Evolutionary conservation across 1,140 invertebrate genomes (phyloP), one percentile per base, ranked within the genome.

Genomic region (Tetramorium parvispinum): DNA sequence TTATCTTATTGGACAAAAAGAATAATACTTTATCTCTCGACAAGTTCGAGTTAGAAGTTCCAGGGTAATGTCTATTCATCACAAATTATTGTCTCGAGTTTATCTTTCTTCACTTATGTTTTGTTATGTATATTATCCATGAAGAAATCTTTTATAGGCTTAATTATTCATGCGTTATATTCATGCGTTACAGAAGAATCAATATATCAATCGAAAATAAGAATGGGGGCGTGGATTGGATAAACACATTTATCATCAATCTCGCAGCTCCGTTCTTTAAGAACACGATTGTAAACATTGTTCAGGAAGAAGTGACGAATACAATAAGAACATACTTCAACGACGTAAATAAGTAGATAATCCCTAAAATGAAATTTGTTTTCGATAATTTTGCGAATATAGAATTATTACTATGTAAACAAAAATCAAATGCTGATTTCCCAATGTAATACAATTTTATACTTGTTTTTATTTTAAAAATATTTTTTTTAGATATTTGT

Each of bases 21-120:
- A 11, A 5, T 24, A 18, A 8, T 4, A n/a, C 2, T 2, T 18
- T 88, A 7, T 6, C 1, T 37, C 51, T 79, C 2, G 24, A 66
- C 0, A 27, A 51, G 0, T 11, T 61, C 0, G 10, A 79, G 0
- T 3, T 79, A 6, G 10, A 6, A 7, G 4, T 46, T 61, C 37
- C 24, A 51, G 13, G 57, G 82, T 85, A 77, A 73, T 57, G n/a
- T 55, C 3, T 40, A n/a, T 59, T 46, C 71, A 81, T 79, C 3
- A 5, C 18, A 37, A 66, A 32, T 57, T 82, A 57, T 71, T 57
- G 10, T 8, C 0, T 57, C 16, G 3, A 57, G 16, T 57, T 6
- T 32, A 16, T 79, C 7, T 37, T 66, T 68, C 3, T 76, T 24
- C 2, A 3, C 1, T 16, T 37, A 53, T 24, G 18, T 76, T n/a